Percentiles rank a stretch among this genome's conserved stretches.
Conservation (phyloP, 2,888 invertebrate species). For the Atethmia centrago region DNA sequence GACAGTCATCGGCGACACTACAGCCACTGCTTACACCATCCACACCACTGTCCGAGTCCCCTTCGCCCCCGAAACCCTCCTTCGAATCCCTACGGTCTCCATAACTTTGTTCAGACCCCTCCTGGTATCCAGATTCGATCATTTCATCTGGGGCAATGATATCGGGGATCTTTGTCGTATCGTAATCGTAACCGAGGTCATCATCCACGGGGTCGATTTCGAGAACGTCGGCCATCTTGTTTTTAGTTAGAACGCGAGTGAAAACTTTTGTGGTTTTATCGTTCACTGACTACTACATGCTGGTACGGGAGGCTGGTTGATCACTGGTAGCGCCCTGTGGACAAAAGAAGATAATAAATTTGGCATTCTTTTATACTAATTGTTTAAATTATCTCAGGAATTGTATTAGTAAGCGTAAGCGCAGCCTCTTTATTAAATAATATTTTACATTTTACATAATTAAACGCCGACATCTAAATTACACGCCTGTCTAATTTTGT, state of each 20-base stretch:
- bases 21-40: slow-evolving; percentile 91
- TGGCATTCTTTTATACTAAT: background rate
- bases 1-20: slow-evolving; percentile 90
- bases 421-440: background rate
- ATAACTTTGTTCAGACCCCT: slow-evolving; percentile 86
- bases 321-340: slow-evolving; percentile 82
- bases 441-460: background rate
- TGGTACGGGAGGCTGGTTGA: slow-evolving; percentile 77
- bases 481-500: background rate
- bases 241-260: slow-evolving; percentile 65
- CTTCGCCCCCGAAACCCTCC: slow-evolving; percentile 86
- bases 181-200: slow-evolving; percentile 84
- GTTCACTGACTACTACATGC: slow-evolving; percentile 85
- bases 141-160: slow-evolving; percentile 87
- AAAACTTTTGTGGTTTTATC: slow-evolving; percentile 54
- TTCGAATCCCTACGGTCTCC: slow-evolving; percentile 87
- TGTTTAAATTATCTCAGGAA: background rate
- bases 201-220: slow-evolving; percentile 81
- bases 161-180: slow-evolving; percentile 85
- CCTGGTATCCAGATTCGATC: slow-evolving; percentile 88
- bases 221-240: slow-evolving; percentile 82
- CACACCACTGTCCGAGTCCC: slow-evolving; percentile 90
- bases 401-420: slow-evolving; percentile 15
- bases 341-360: slow-evolving; percentile 68
- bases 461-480: background rate